Percentiles rank a stretch among this genome's conserved stretches.
Evolutionary conservation across 2,113 vertebrate species (phyloP).

Genomic region (Phyllostomus hastatus): DNA sequence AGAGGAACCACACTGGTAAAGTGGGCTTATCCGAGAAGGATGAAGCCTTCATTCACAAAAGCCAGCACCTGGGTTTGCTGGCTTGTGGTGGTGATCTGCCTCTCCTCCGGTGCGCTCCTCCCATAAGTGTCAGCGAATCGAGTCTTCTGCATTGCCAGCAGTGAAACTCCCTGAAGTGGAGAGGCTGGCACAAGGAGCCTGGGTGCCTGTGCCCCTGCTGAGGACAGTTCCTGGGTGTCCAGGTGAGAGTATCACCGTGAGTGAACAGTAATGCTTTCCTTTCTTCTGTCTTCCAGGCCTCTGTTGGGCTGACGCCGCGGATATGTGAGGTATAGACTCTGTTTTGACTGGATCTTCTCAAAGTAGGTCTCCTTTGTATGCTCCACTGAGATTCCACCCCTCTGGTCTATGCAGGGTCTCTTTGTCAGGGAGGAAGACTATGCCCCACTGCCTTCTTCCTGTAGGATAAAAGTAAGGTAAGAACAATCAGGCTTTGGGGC

Average conservation of each 20-base stretch:
- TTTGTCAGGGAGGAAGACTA: conserved; percentile 87
- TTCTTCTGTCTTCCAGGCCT: conserved; percentile 84
- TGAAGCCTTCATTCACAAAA: background rate
- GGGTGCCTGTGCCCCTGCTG: background rate
- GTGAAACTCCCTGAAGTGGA: background rate
- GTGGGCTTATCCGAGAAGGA: background rate
- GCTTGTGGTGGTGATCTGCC: background rate
- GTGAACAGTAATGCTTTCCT: background rate
- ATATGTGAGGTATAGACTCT: conserved; percentile 92
- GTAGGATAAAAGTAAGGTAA: conserved; percentile 96
- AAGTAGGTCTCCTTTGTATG: conserved; percentile 22
- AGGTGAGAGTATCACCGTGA: background rate
- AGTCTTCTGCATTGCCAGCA: background rate
- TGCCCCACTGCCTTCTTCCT: conserved; percentile 85
- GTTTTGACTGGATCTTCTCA: conserved; percentile 60
- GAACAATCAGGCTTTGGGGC: conserved; percentile 76
- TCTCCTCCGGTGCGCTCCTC: background rate
- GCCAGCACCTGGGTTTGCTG: background rate
- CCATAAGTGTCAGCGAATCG: background rate
- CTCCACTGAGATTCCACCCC: conserved; percentile 24
- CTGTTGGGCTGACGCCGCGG: conserved; percentile 93
- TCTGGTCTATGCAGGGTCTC: conserved; percentile 86
- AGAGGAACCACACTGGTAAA: background rate
- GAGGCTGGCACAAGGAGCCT: background rate
- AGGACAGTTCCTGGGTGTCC: background rate